Evolutionary conservation across 2,888 invertebrate genomes (phyloP), one percentile per base, ranked within the genome.

Genomic region (Poecilobothrus nobilitatus): DNA sequence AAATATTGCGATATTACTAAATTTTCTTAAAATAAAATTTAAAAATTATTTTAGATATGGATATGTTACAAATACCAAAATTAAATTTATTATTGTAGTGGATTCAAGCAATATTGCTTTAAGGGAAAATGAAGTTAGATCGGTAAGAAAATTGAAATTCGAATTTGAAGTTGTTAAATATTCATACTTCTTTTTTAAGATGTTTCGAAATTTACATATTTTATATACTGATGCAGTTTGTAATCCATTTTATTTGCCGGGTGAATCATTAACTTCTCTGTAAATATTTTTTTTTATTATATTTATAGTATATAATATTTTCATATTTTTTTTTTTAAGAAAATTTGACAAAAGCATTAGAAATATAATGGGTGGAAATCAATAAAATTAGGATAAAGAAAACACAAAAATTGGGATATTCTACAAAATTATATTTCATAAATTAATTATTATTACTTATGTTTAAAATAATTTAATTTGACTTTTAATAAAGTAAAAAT

Each of bases 221-320:
- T 88, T 94, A 62, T 98, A 97, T 80, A 92, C 95, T 1, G 95
- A 97, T 80, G 91, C 95, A 72, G 90, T 98, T 70, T 96, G 95
- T 77, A 97, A 97, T 84, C 97, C 98, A 65, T 98, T 99, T 82
- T 96, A 97, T 83, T 87, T 92, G 76, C 95, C 97, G 41, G 96
- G 96, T 37, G 93, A 95, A 76, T 88, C 89, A 74, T 90, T 98
- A 66, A 87, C 86, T 65, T 97, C 97, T 6, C 88, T 86, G 95
- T 96, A 86, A 88, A 87, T 71, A 63, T 12, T 27, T 7, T 22
- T 12, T n/a, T 66, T 61, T 37, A 61, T 53, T 64, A 5, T 20
- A 15, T 21, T 66, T 67, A 66, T n/a, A 6, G 22, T 63, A 75
- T 63, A n/a, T n/a, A n/a, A n/a, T n/a, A n/a, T n/a, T n/a, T n/a